A percentile compares a stretch with the other conserved stretches of the same genome.
These are phyloP conservation scores for Melanotaenia nigrans DNA, from an alignment of 2,797 vertebrate species.

Conservation along the genomic window DNA sequence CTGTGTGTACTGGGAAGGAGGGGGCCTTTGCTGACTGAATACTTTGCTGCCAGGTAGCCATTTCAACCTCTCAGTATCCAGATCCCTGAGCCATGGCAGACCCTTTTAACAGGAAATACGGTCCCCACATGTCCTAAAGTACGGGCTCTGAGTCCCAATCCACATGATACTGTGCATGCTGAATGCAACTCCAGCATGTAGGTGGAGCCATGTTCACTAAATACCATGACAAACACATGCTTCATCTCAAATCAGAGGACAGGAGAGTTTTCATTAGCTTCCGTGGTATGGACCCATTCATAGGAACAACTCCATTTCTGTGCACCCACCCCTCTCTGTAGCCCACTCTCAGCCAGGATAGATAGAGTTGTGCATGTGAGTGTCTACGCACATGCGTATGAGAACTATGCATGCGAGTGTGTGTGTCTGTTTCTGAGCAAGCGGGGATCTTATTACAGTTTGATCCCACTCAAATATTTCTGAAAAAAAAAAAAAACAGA, in stretches of 20 bases:
- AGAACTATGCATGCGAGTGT: constrained; percentile 44
- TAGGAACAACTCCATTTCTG: constrained; percentile 70
- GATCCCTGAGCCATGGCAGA: constrained; percentile 58
- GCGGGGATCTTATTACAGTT: constrained; percentile 87
- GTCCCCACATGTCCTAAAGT: constrained; percentile 43
- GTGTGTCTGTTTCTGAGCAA: constrained; percentile 75
- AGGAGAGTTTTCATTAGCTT: constrained; percentile 74
- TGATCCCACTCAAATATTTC: constrained; percentile 90
- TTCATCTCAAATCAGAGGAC: constrained; percentile 80
- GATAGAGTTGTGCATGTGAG: constrained; percentile 65
- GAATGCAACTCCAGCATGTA: constrained; percentile 57
- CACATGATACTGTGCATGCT: constrained; percentile 61
- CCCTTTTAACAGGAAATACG: constrained; percentile 59
- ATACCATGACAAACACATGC: constrained; percentile 76
- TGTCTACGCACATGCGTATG: constrained; percentile 61
- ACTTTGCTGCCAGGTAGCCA: constrained; percentile 75
- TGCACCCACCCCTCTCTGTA: constrained; percentile 66
- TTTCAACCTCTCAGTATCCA: constrained; percentile 63
- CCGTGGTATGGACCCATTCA: constrained; percentile 81
- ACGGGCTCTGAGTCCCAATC: constrained; percentile 54
- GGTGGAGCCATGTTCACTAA: constrained; percentile 60
- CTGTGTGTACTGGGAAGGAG: constrained; percentile 63
- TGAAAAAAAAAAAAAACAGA: constrained; percentile 81
- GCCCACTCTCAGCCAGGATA: constrained; percentile 67
- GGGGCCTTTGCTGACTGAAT: constrained; percentile 66